Base-by-base conservation (phyloP, 2,888 invertebrate genomes). In the Metellina segmentata region DNA sequence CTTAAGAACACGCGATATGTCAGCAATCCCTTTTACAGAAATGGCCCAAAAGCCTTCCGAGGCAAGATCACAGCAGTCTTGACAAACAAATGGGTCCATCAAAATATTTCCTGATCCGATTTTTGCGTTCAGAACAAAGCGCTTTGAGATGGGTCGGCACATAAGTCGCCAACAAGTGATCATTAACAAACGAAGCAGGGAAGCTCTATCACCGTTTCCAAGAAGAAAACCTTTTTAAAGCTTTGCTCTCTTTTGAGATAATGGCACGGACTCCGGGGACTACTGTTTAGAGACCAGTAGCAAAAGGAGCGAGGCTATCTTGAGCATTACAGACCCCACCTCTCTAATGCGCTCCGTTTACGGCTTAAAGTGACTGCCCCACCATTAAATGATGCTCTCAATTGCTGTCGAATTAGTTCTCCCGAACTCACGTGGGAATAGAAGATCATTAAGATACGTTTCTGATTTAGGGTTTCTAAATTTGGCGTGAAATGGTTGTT, bases 381-480 rank as follows among this genome's bases (percentile, higher is more conserved):
- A 51, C 85, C 90, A 90, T 85, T 90, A 85, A 90, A 90, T 90
- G 90, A 74, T 53, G 79, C 83, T 79, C 85, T 79, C 83, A 77
- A 90, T 90, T 90, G 89, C 85, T 85, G 85, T 85, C 85, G 90
- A 90, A 90, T 90, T 90, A 90, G 85, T 85, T 81, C 79, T 79
- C 74, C 69, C 81, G 34, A 81, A 90, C 72, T 79, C 89, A 78
- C 83, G 77, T 85, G 89, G 89, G 89, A 90, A 90, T 79, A 85
- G 53, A 69, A 79, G 90, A 90, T 90, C 90, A 79, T 90, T 85
- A 90, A 85, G 85, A 90, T 83, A 75, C 75, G 75, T 81, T 81
- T 88, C 81, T 88, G 88, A 81, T 81, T 81, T 81, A 88, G 88
- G 88, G 88, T 81, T 81, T 53, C 81, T 69, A 51, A 20, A 53